These are phyloP conservation scores for Ovis canadensis DNA, from an alignment of 2,113 vertebrate species.

Conservation along the genomic window DNA sequence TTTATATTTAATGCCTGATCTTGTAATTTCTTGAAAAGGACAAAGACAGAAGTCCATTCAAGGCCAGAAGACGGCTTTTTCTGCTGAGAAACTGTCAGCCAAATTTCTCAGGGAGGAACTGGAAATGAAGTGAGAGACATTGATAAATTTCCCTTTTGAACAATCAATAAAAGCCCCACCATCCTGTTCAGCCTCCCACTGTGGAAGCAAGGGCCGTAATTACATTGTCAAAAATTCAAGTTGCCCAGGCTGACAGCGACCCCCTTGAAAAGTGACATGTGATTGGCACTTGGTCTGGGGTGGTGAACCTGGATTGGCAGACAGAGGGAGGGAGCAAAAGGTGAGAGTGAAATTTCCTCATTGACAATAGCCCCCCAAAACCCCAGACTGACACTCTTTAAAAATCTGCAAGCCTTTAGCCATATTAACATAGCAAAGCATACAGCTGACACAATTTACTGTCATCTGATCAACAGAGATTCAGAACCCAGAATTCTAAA, in stretches of 20 bases:
- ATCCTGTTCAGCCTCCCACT: slow-evolving; percentile 80
- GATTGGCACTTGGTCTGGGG: slow-evolving; percentile 84
- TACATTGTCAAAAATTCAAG: slow-evolving; percentile 93
- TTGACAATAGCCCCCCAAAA: slow-evolving; percentile 76
- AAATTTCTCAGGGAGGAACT: slow-evolving; percentile 83
- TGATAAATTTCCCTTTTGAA: slow-evolving; percentile 95
- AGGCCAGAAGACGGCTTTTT: slow-evolving; percentile 70
- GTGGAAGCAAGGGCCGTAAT: slow-evolving; percentile 89
- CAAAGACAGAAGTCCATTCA: slow-evolving; percentile 78
- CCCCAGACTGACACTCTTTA: slow-evolving; percentile 76
- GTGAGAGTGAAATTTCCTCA: slow-evolving; percentile 80
- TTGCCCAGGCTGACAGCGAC: slow-evolving; percentile 77
- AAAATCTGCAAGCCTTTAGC: slow-evolving; percentile 76
- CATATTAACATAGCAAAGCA: slow-evolving; percentile 84
- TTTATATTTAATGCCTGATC: slow-evolving; percentile 21
- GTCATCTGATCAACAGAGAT: slow-evolving; percentile 65
- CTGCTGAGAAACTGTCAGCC: slow-evolving; percentile 80
- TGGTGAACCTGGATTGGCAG: slow-evolving; percentile 86
- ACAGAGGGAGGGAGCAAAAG: slow-evolving; percentile 77
- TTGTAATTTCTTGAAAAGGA: slow-evolving; percentile 71
- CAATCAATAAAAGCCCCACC: slow-evolving; percentile 93
- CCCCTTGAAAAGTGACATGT: slow-evolving; percentile 80
- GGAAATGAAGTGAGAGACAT: slow-evolving; percentile 85
- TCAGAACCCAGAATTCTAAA: slow-evolving; percentile 46
- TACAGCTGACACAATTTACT: slow-evolving; percentile 79